Base-by-base conservation (phyloP, 2,888 invertebrate genomes). In the Phortica magna region DNA sequence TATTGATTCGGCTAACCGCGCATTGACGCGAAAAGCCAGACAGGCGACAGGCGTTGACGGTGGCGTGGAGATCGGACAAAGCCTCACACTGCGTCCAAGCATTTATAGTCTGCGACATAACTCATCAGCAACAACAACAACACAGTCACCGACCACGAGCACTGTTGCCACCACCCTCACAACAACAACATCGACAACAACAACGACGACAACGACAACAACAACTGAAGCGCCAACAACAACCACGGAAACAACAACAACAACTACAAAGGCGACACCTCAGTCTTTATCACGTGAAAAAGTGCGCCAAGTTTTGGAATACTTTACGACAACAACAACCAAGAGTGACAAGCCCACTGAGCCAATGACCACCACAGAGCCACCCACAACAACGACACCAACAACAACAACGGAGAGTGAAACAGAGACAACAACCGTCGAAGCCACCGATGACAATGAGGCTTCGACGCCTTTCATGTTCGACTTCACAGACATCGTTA, bases 91-190 rank as follows among this genome's bases (percentile, higher is more conserved):
- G 71, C 74, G 81, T 12, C 78, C 81, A 1, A 88, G 88, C 42
- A 87, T 82, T 70, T 89, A 89, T 70, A 84, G 87, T 75, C 78
- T 80, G 7, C 67, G 89, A 7, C 82, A 83, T 77, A 83, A 87
- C 31, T 12, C 9, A 41, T 41, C 67, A 0, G 10, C 61, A 41
- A 48, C 67, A 0, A n/a, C 61, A 17, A 31, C 31, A 59, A 31
- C 59, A n/a, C 48, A 31, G 14, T 67, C 76, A 31, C 73, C 59
- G 9, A 57, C 22, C 48, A 48, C 48, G n/a, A 75, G 55, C 1
- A 72, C 41, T 12, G 53, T 61, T 3, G 73, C 67, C 48, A 73
- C 72, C 6, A 41, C 19, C 9, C 19, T 59, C 17, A 42, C 59
- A 59, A 59, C 59, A 42, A 17, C 73, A 12, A 42, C 73, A 43